Evolutionary conservation across 1,140 invertebrate species (phyloP).

Genomic region (Bombus fervidus): DNA sequence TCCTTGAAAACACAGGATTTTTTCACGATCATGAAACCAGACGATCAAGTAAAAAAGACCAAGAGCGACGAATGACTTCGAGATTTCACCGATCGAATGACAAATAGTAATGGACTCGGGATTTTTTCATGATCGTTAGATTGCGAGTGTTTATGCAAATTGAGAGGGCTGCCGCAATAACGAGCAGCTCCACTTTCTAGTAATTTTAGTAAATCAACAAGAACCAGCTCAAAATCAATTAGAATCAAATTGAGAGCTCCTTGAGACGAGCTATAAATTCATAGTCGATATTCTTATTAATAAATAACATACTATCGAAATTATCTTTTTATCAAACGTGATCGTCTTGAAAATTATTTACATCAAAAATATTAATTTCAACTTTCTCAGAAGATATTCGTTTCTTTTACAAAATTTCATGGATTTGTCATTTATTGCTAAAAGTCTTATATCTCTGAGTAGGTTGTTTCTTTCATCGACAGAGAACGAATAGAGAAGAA

Average conservation of each 20-base stretch:
- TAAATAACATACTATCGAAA: neutral
- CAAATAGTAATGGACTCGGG: too few relatives aligned
- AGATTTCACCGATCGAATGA: neutral
- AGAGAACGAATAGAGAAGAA: too few relatives aligned
- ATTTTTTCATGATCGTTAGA: neutral
- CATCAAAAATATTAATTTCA: too few relatives aligned
- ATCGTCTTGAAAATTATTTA: too few relatives aligned
- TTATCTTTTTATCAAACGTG: too few relatives aligned
- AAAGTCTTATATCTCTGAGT: too few relatives aligned
- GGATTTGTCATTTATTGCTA: too few relatives aligned
- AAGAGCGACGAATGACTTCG: neutral
- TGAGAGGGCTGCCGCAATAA: too few relatives aligned
- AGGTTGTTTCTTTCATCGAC: too few relatives aligned
- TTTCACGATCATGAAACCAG: neutral
- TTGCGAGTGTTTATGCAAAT: neutral
- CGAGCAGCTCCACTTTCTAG: neutral
- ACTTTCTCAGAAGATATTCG: too few relatives aligned
- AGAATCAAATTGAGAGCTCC: neutral
- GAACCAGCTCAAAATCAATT: neutral
- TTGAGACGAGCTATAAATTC: neutral
- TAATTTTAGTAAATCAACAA: too few relatives aligned
- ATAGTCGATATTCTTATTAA: neutral
- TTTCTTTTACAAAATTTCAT: too few relatives aligned
- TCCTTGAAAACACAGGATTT: constrained; percentile 11
- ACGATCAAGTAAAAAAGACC: neutral